Base-by-base conservation (phyloP, 2,797 vertebrate genomes). In the Ceryle rudis region DNA sequence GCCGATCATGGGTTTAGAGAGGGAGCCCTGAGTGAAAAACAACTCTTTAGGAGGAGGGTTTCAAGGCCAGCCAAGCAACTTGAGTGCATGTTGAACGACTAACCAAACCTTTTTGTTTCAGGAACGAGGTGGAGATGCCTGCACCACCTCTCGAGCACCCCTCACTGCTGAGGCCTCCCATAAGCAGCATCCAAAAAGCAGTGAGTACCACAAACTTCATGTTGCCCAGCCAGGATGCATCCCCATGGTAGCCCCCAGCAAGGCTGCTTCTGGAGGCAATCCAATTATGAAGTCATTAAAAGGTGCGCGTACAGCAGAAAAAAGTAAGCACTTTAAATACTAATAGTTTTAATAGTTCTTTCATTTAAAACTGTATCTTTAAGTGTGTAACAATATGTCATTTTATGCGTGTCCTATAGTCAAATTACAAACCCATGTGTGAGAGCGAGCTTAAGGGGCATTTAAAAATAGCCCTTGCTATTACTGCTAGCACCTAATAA, bases 381-480 rank as follows among this genome's bases (percentile, higher is more conserved):
- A 57, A 79, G 80, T 14, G 26, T 1, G 1, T 17, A 84, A 77
- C 85, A 70, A 55, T n/a, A 52, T 77, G 91, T 74, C 78, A 51
- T 61, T 97, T 95, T 87, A 39, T 57, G 67, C 75, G 10, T 4
- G 88, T 96, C 88, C 91, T 85, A 55, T 58, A 86, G 96, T 92
- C 91, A 89, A 94, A 89, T 92, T 89, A 94, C 88, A 89, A 94
- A 81, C 71, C 64, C 29, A 4, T 3, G 52, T 71, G 80, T 1
- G 67, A 95, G 86, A 6, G 0, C 2, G 0, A 94, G 94, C 81
- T 95, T 93, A 95, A 96, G 93, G 71, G 94, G 93, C 94, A 82
- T 94, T 95, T 97, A 95, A 97, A 96, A 97, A 96, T 87, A 97
- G 93, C 86, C 94, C 74, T 81, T 1, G 5, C 92, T 93, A 77